Evolutionary conservation across 1,140 invertebrate species (phyloP).

Genomic region (Drosophila asahinai): DNA sequence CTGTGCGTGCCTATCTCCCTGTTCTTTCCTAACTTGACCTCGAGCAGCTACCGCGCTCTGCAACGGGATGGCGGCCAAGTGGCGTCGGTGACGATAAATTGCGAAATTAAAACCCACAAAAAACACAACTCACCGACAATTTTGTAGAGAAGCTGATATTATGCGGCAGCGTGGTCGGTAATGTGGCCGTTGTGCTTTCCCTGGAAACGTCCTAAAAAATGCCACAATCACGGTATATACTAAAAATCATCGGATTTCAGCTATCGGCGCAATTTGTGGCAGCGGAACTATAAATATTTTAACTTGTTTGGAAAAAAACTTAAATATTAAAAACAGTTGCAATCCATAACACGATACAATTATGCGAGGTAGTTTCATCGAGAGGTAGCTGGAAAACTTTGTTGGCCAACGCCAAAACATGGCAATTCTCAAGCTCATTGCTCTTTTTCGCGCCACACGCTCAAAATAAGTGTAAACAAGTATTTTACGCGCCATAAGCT

Average conservation of each 20-base stretch:
- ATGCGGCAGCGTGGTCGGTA: slow-evolving; percentile 24
- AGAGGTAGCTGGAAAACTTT: no score
- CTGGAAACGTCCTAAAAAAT: background rate
- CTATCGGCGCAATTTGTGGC: no score
- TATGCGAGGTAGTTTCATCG: no score
- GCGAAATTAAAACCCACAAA: slow-evolving; percentile 24
- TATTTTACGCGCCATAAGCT: no score
- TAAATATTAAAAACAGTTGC: no score
- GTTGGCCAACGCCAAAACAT: no score
- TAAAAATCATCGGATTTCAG: background rate
- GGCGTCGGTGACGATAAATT: background rate
- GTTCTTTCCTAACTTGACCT: background rate
- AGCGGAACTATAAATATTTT: background rate
- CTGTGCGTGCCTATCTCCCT: slow-evolving; percentile 5
- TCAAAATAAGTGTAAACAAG: background rate
- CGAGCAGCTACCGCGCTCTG: background rate
- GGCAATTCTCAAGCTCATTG: no score
- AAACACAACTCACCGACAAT: slow-evolving; percentile 13
- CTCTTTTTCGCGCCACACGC: no score
- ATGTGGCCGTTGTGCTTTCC: background rate
- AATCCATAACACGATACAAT: no score
- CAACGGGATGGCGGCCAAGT: background rate
- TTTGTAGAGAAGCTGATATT: slow-evolving; percentile 30
- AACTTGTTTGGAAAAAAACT: background rate
- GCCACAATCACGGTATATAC: background rate